phyloP scores from a whole-genome alignment of 2,888 invertebrate species.

The Torymus aiolomorphi region DNA sequence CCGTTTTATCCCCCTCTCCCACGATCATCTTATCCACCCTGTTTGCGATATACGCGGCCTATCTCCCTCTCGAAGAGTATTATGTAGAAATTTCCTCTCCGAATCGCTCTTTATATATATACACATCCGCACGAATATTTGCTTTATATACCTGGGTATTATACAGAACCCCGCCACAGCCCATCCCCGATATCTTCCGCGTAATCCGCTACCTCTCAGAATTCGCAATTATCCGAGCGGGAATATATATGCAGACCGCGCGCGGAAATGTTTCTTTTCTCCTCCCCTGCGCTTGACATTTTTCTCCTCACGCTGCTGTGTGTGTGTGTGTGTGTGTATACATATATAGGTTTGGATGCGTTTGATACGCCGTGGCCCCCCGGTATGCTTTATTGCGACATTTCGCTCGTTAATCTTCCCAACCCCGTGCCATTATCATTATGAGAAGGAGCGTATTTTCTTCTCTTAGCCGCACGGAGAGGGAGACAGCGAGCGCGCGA shows the following conservation, averaged over 20 bases:
- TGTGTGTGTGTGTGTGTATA: slow-evolving; percentile 2
- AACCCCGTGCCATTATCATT: slow-evolving; percentile 30
- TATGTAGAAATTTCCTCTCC: too few species aligned
- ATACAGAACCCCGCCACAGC: neutral
- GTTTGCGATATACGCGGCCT: neutral
- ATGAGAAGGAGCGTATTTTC: slow-evolving; percentile 18
- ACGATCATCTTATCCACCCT: slow-evolving; percentile 38
- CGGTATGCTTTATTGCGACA: slow-evolving; percentile 5
- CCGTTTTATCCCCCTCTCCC: slow-evolving; percentile 13
- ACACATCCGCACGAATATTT: neutral
- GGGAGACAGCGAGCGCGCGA: neutral
- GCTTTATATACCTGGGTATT: slow-evolving; percentile 5
- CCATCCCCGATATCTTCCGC: neutral
- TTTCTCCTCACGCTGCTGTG: neutral
- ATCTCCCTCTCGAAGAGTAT: too few species aligned
- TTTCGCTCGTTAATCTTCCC: slow-evolving; percentile 42
- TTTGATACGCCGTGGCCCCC: neutral
- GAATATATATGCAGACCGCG: neutral
- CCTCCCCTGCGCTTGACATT: neutral
- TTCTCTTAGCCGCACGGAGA: neutral
- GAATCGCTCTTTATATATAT: too few species aligned
- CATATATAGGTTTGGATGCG: neutral
- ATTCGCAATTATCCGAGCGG: slow-evolving; percentile 14
- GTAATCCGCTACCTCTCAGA: neutral
- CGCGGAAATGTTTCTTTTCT: slow-evolving; percentile 5